Evolutionary conservation across 1,140 invertebrate species (phyloP), one percentile per base, ranked within the genome.

Genomic region (Drosophila insularis): DNA sequence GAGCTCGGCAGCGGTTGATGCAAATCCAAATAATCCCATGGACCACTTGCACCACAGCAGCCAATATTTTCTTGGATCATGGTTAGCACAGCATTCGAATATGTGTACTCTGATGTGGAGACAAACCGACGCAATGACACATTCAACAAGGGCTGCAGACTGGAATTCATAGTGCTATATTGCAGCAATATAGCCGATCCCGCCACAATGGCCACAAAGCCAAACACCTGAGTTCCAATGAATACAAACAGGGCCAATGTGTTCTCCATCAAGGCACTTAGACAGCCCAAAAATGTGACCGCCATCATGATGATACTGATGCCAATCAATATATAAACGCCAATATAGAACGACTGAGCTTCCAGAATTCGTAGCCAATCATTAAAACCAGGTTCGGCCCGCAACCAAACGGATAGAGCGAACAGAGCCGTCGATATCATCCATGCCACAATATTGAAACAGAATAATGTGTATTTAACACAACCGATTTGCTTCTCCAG

Each of bases 21-120:
- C 73, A 96, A 78, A 27, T 92, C 93, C 56, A 96, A 92, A 92
- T 96, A 98, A 91, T 98, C 97, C 90, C 94, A 94, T 0, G 96
- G 95, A 0, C 96, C 96, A 59, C 95, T 94, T 1, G 96, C 96
- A 8, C 97, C 97, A 71, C 97, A 98, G 87, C 97, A 98, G 27
- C 96, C 96, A 76, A 98, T 97, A 71, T 96, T 95, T 94, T 98
- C 96, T 91, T 98, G 97, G 13, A 98, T 95, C 92, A 96, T 94
- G 74, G 95, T 94, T 0, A 98, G 92, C 37, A 95, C 94, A 82
- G 27, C 94, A 86, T 73, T 94, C 93, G 94, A 81, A 95, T 94
- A 21, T 94, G 95, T 80, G 95, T 95, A 89, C 92, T 93, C 86
- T 7, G 91, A 92, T 4, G 87, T 90, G 61, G 93, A 92, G 21